These are phyloP conservation scores for Drosophila lacicola DNA, from an alignment of 2,888 invertebrate genomes.

Conservation along the genomic window DNA sequence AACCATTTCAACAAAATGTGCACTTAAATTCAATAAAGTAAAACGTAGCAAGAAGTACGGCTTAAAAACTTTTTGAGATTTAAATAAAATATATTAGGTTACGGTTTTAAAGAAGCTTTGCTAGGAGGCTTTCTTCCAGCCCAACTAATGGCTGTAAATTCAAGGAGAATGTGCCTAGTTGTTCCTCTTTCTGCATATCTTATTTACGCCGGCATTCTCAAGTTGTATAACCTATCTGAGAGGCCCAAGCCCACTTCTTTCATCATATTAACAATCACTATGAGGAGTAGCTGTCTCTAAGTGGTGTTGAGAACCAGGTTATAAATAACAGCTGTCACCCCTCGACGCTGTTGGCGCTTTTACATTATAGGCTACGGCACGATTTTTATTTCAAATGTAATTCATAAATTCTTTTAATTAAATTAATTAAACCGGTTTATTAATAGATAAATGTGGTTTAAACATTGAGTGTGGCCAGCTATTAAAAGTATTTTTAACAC, in stretches of 20 bases:
- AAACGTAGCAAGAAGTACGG: background rate
- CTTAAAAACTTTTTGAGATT: too few species aligned
- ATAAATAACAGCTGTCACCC: constrained; percentile 1
- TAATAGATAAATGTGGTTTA: background rate
- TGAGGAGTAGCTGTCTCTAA: constrained; percentile 22
- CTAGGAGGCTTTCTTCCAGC: too few species aligned
- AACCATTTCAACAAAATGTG: constrained; percentile 13
- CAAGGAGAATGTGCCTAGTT: too few species aligned
- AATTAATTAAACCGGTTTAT: constrained; percentile 3
- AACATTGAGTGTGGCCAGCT: too few species aligned
- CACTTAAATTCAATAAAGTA: background rate
- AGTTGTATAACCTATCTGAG: constrained; percentile 5
- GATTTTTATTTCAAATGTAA: background rate
- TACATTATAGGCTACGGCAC: background rate
- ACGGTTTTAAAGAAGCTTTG: too few species aligned
- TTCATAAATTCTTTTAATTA: background rate
- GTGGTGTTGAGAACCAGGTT: background rate
- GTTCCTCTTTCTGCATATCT: background rate
- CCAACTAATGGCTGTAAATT: too few species aligned
- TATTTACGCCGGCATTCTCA: background rate
- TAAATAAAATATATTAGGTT: too few species aligned
- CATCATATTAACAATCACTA: background rate
- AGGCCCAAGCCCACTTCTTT: background rate
- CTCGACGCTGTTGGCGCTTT: background rate
- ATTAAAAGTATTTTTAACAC: too few species aligned